These are phyloP conservation scores for Liodrosophila aerea DNA, from an alignment of 2,888 invertebrate species.

Conservation along the genomic window DNA sequence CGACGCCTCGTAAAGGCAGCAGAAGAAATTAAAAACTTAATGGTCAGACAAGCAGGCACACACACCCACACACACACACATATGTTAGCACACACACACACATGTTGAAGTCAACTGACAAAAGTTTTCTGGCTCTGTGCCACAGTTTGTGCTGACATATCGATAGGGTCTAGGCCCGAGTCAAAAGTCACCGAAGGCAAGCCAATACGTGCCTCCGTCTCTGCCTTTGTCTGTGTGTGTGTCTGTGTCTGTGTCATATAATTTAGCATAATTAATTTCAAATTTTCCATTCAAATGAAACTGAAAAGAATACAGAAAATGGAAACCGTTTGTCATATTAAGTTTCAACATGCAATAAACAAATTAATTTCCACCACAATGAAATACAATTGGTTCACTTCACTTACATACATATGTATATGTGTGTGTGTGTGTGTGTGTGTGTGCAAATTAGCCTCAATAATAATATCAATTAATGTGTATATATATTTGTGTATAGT, in stretches of 20 bases:
- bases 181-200: too few species aligned
- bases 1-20: not conserved
- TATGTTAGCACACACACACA: not conserved
- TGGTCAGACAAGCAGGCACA: conserved; percentile 39
- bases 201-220: too few species aligned
- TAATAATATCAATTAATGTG: too few species aligned
- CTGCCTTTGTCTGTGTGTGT: too few species aligned
- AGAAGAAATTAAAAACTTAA: conserved; percentile 67
- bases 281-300: not conserved
- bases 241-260: not conserved
- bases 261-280: not conserved
- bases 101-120: not conserved
- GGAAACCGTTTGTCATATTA: too few species aligned
- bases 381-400: too few species aligned
- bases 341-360: not conserved
- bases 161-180: too few species aligned
- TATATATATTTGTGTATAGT: too few species aligned
- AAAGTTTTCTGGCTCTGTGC: not conserved
- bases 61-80: conserved; percentile 3
- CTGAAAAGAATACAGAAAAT: too few species aligned
- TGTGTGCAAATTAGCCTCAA: too few species aligned
- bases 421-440: too few species aligned
- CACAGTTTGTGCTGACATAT: not conserved
- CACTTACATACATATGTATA: too few species aligned
- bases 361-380: not conserved